phyloP scores from a whole-genome alignment of 1,140 invertebrate genomes.

The Oreohelix idahoensis region DNA sequence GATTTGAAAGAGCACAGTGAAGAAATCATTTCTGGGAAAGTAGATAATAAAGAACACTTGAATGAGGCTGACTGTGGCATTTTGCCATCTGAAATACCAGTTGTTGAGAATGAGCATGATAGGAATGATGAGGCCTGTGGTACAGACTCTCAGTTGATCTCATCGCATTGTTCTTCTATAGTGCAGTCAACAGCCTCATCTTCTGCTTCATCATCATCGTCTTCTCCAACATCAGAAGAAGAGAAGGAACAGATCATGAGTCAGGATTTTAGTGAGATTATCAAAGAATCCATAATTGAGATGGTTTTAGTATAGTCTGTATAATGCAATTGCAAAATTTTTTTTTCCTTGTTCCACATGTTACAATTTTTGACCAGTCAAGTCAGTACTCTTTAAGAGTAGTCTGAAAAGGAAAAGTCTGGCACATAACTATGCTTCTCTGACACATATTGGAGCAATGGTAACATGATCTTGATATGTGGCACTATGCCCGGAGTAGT shows the following conservation, averaged over 20 bases:
- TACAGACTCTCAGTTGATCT: not conserved
- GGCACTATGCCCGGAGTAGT: too few species aligned
- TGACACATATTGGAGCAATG: too few species aligned
- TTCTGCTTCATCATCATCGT: not conserved
- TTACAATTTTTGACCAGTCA: too few species aligned
- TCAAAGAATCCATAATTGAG: constrained; percentile 23
- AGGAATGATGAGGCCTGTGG: not conserved
- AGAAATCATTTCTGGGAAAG: not conserved
- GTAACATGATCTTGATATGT: too few species aligned
- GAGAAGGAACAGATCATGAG: constrained; percentile 8
- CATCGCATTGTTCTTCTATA: not conserved
- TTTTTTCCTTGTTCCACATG: too few species aligned
- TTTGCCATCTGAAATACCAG: not conserved
- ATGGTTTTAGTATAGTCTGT: constrained; percentile 11
- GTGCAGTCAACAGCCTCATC: not conserved
- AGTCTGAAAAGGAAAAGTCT: constrained; percentile 85
- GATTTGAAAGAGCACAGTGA: not conserved
- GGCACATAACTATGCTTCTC: constrained; percentile 85
- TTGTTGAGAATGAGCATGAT: not conserved
- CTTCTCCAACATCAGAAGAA: constrained; percentile 19
- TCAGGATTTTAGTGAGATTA: constrained; percentile 22
- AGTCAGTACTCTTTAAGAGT: too few species aligned
- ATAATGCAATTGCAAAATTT: not conserved
- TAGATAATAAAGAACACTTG: not conserved
- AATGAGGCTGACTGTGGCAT: not conserved